Evolutionary conservation across 2,113 vertebrate genomes (phyloP).

Genomic region (Pollimyrus isidori): DNA sequence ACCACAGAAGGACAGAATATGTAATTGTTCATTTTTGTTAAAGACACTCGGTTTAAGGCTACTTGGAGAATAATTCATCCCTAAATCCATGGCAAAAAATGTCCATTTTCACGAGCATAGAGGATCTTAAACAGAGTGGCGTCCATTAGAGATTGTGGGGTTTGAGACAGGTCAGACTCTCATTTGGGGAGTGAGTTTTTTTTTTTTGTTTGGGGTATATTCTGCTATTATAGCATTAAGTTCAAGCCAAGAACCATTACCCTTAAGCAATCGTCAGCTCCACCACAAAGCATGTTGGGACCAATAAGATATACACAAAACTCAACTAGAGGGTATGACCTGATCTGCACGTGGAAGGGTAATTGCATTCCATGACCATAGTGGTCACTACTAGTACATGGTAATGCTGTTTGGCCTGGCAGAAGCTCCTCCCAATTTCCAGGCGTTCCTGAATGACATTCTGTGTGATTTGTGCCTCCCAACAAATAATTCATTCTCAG

Average conservation of each 20-base stretch:
- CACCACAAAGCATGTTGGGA: not conserved
- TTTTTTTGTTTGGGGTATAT: not conserved
- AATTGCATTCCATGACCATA: not conserved
- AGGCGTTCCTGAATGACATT: not conserved
- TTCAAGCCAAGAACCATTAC: not conserved
- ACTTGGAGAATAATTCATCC: constrained; percentile 20
- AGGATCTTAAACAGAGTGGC: constrained; percentile 12
- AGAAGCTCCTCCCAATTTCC: not conserved
- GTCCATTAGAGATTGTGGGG: constrained; percentile 6
- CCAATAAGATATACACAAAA: not conserved
- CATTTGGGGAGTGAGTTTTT: not conserved
- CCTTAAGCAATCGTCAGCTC: not conserved
- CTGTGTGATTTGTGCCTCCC: not conserved
- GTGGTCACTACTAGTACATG: not conserved
- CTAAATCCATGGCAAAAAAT: constrained; percentile 12
- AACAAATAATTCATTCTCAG: not conserved
- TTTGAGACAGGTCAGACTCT: not conserved
- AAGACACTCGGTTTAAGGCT: constrained; percentile 18
- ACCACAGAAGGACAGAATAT: constrained; percentile 13
- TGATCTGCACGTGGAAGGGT: not conserved
- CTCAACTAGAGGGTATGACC: not conserved
- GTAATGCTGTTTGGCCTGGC: not conserved
- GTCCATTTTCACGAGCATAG: constrained; percentile 8
- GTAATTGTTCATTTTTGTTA: constrained; percentile 16
- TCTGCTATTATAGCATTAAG: not conserved